Conservation (phyloP, 1,140 invertebrate genomes). For the Drosophila quadrilineata region DNA sequence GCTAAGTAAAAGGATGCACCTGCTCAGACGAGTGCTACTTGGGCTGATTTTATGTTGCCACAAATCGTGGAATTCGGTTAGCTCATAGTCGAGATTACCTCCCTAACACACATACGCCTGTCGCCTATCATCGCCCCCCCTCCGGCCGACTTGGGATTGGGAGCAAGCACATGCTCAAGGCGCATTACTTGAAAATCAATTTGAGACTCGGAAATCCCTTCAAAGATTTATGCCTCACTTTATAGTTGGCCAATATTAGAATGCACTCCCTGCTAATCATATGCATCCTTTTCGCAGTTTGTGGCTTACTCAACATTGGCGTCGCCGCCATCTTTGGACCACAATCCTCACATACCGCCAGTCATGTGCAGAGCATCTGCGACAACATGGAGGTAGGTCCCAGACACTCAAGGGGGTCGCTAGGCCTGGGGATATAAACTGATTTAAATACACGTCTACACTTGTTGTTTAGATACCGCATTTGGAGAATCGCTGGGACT, state of each 20-base stretch:
- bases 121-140: slow-evolving; percentile 6
- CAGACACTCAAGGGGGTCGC: not conserved
- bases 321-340: slow-evolving; percentile 97
- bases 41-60: slow-evolving; percentile 32
- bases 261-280: slow-evolving; percentile 8
- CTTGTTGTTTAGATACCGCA: slow-evolving; percentile 87
- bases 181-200: slow-evolving; percentile 63
- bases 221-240: slow-evolving; percentile 32
- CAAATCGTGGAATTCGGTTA: slow-evolving; percentile 9
- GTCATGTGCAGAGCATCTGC: slow-evolving; percentile 97
- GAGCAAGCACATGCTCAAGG: slow-evolving; percentile 24
- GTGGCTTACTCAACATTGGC: slow-evolving; percentile 91
- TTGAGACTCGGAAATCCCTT: slow-evolving; percentile 43
- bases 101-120: slow-evolving; percentile 10
- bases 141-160: not conserved
- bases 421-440: not conserved
- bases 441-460: slow-evolving; percentile 15
- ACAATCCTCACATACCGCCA: slow-evolving; percentile 93
- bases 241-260: slow-evolving; percentile 41
- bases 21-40: slow-evolving; percentile 46
- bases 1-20: slow-evolving; percentile 34
- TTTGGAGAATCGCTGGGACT: slow-evolving; percentile 96
- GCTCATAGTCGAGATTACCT: slow-evolving; percentile 49
- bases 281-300: slow-evolving; percentile 86
- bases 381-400: slow-evolving; percentile 93